Base-by-base conservation (phyloP, 1,140 invertebrate genomes). In the Bombus pyrosoma region DNA sequence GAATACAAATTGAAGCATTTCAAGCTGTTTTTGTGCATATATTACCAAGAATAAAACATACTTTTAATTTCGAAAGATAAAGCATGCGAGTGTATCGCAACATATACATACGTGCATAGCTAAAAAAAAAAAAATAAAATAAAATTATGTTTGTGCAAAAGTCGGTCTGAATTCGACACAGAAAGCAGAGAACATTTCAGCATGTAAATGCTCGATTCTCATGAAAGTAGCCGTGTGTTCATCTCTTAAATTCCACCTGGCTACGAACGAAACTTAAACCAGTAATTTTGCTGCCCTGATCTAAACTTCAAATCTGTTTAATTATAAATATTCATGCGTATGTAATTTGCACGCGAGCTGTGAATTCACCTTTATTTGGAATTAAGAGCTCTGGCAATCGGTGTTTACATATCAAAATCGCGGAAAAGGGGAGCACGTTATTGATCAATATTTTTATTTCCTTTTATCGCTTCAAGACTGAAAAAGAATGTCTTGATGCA, bases 291-390 rank as follows among this genome's bases (percentile, higher is more conserved):
- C n/a, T 5, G 34, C 15, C 22, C 9, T 28, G n/a, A 62, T n/a
- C 28, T 43, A 18, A 39, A 59, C 34, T 13, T 13, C 4, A 5
- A 59, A 47, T 15, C 32, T 9, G n/a, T 15, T 57, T 41, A 59
- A 53, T 74, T 53, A 62, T 62, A 74, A 73, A 62, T 73, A 81
- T 79, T 68, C 68, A 41, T 72, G n/a, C 13, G 15, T 66, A 66
- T 32, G 22, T 22, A 75, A 57, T 25, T 22, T 28, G 37, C 66
- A 72, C 13, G 22, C 13, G 25, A 47, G 39, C 32, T 13, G 25
- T 25, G 37, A n/a, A 81, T 53, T 62, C 28, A 80, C 9, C 71
- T 15, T 43, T 25, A 18, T 34, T 1, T 12, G 13, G 18, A 77
- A 79, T 77, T 76, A 12, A n/a, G 43, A 37, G 8, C 22, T 25